phyloP scores from a whole-genome alignment of 2,888 invertebrate genomes.

The Pollenia amentaria region DNA sequence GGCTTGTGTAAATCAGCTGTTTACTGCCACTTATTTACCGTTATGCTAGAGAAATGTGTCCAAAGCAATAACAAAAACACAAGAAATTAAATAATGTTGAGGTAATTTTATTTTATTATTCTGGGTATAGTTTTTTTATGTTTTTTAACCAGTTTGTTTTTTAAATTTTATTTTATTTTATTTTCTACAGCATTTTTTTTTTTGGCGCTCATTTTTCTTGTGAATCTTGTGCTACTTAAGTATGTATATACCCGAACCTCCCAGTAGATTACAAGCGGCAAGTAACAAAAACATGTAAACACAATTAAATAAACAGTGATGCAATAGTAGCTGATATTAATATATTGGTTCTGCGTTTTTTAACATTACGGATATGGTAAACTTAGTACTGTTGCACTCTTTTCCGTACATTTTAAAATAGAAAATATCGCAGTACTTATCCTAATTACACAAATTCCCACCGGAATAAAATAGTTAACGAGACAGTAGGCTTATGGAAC shows the following conservation, averaged over 20 bases:
- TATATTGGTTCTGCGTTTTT: not conserved
- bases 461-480: too few relatives aligned
- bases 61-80: not conserved
- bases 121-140: not conserved
- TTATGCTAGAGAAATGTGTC: conserved; percentile 21
- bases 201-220: conserved; percentile 52
- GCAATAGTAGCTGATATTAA: conserved; percentile 4
- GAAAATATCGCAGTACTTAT: too few relatives aligned
- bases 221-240: not conserved
- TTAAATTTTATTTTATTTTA: not conserved
- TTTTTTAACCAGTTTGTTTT: conserved; percentile 32
- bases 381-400: too few relatives aligned
- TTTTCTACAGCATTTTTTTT: not conserved
- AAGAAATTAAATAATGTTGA: conserved; percentile 6
- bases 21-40: conserved; percentile 46
- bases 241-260: not conserved
- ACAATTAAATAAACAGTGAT: not conserved
- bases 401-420: too few relatives aligned
- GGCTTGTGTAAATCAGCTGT: conserved; percentile 51
- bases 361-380: too few relatives aligned
- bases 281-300: not conserved
- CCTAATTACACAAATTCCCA: too few relatives aligned
- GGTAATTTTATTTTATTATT: conserved; percentile 6
- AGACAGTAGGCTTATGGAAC: too few relatives aligned
- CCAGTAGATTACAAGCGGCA: conserved; percentile 24